Evolutionary conservation across 2,113 vertebrate genomes (phyloP).

Genomic region (Acrocephalus arundinaceus): DNA sequence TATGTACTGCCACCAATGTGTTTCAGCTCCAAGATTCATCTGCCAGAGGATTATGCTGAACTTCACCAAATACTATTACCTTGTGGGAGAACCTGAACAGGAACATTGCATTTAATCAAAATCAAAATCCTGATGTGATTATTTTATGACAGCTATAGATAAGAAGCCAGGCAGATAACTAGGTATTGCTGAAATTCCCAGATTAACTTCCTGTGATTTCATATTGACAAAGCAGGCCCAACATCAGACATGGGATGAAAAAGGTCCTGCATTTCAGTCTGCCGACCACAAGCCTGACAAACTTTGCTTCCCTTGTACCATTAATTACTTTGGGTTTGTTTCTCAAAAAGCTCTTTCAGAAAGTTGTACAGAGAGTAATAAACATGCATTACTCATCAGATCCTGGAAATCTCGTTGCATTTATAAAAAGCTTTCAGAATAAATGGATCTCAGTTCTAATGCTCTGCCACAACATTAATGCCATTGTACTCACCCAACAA

Average conservation of each 20-base stretch:
- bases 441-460: constrained; percentile 52
- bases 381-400: constrained; percentile 49
- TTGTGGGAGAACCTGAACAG: background rate
- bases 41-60: background rate
- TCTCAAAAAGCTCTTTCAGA: constrained; percentile 65
- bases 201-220: background rate
- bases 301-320: constrained; percentile 20
- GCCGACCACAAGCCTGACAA: background rate
- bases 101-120: background rate
- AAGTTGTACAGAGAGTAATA: constrained; percentile 20
- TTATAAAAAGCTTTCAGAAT: constrained; percentile 47
- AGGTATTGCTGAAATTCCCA: constrained; percentile 12
- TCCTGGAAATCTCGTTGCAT: constrained; percentile 47
- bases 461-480: constrained; percentile 33
- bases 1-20: background rate
- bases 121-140: background rate
- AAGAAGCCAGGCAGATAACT: background rate
- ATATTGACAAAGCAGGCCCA: background rate
- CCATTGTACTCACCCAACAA: background rate
- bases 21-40: background rate
- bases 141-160: background rate
- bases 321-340: constrained; percentile 40
- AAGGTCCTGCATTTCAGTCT: background rate
- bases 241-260: background rate
- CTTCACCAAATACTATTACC: background rate